These are phyloP conservation scores for Zosterops japonicus DNA, from an alignment of 2,113 vertebrate genomes.

Conservation along the genomic window DNA sequence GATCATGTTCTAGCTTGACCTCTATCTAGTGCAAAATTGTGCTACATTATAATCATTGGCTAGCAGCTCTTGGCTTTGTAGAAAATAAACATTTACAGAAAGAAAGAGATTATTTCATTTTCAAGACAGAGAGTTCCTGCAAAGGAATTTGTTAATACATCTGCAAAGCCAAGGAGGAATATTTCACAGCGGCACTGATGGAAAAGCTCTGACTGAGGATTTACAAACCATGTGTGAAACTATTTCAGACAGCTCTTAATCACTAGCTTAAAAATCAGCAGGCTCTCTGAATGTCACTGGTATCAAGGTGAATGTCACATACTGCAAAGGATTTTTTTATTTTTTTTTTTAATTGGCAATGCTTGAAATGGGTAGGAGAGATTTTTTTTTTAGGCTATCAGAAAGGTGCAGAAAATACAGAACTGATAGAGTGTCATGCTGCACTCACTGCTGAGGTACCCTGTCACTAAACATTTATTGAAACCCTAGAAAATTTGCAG, in stretches of 20 bases:
- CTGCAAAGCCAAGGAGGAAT: slow-evolving; percentile 16
- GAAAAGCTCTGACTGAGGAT: slow-evolving; percentile 24
- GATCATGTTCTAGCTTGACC: neutral
- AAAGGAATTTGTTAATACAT: slow-evolving; percentile 12
- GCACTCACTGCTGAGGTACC: neutral
- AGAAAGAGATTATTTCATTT: neutral
- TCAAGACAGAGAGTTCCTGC: neutral
- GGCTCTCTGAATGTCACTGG: neutral
- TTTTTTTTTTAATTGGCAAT: neutral
- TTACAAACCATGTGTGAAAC: slow-evolving; percentile 52
- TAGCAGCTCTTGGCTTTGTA: neutral
- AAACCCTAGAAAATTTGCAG: neutral
- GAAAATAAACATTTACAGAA: neutral
- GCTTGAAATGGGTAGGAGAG: neutral
- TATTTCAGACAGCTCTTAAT: slow-evolving; percentile 56
- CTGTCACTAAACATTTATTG: neutral
- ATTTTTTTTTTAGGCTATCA: neutral
- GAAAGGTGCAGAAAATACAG: neutral
- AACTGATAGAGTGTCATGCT: neutral
- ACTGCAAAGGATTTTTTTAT: neutral
- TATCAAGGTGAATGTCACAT: slow-evolving; percentile 37
- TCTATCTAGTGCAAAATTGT: neutral
- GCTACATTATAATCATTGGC: neutral
- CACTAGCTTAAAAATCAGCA: slow-evolving; percentile 34
- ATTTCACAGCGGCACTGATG: neutral